Conservation (phyloP, 2,888 invertebrate genomes). For the Leucoptera coffeella region DNA sequence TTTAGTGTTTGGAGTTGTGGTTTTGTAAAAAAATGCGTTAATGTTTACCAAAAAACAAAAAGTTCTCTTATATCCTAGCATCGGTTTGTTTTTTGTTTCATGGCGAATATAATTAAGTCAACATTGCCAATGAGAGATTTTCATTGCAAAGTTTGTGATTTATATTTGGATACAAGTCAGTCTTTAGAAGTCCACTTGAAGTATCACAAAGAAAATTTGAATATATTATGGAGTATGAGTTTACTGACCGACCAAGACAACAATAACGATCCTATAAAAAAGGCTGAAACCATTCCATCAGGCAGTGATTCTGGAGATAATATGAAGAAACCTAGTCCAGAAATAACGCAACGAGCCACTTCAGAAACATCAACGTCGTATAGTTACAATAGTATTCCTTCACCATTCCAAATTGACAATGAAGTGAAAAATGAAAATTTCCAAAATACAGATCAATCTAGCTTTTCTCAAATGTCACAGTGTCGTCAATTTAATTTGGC, state of each 20-base stretch:
- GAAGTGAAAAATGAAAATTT: too few relatives aligned
- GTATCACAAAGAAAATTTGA: slow-evolving; percentile 72
- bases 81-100: too few relatives aligned
- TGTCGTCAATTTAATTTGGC: slow-evolving; percentile 41
- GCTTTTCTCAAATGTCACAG: slow-evolving; percentile 50
- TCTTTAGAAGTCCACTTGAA: slow-evolving; percentile 74
- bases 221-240: slow-evolving; percentile 66
- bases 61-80: too few relatives aligned
- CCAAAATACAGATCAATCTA: slow-evolving; percentile 54
- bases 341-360: slow-evolving; percentile 51
- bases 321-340: slow-evolving; percentile 57
- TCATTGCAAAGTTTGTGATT: slow-evolving; percentile 71
- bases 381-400: slow-evolving; percentile 61
- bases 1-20: too few relatives aligned
- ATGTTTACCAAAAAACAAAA: too few relatives aligned
- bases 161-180: slow-evolving; percentile 68
- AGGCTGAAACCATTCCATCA: slow-evolving; percentile 54
- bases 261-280: slow-evolving; percentile 60
- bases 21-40: too few relatives aligned
- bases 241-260: slow-evolving; percentile 57
- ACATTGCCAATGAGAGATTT: slow-evolving; percentile 54
- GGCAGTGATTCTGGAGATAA: slow-evolving; percentile 72
- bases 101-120: too few relatives aligned
- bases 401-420: slow-evolving; percentile 62
- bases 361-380: slow-evolving; percentile 58